Percentiles rank a stretch among this genome's conserved stretches.
Conservation (phyloP, 1,140 invertebrate species). For the Eumeta japonica region DNA sequence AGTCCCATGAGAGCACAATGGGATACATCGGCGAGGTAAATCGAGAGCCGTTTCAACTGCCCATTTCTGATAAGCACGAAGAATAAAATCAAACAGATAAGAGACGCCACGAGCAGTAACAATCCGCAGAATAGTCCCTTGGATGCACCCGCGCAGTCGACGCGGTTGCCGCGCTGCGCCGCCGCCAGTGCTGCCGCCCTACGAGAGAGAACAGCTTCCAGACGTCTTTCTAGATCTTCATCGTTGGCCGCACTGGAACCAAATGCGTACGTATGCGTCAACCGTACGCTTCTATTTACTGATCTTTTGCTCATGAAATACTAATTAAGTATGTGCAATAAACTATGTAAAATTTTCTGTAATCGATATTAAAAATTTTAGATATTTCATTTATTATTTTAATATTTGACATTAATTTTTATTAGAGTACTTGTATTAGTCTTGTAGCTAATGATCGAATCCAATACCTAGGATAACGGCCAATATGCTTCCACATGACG, state of each 20-base stretch:
- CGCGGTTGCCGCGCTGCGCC: slow-evolving; percentile 72
- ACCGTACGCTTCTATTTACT: slow-evolving; percentile 16
- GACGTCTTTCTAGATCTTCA: slow-evolving; percentile 79
- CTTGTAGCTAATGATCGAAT: too few relatives aligned
- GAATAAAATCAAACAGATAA: slow-evolving; percentile 92
- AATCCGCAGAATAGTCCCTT: slow-evolving; percentile 93
- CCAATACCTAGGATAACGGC: slow-evolving; percentile 76
- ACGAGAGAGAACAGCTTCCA: slow-evolving; percentile 80
- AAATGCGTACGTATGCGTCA: slow-evolving; percentile 37
- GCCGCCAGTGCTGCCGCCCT: slow-evolving; percentile 80
- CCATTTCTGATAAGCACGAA: slow-evolving; percentile 87
- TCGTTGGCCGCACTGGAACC: slow-evolving; percentile 70
- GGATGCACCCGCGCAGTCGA: slow-evolving; percentile 89
- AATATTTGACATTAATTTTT: too few relatives aligned
- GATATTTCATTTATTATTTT: too few relatives aligned
- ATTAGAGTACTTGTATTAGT: too few relatives aligned
- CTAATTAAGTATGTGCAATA: too few relatives aligned
- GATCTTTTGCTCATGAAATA: too few relatives aligned
- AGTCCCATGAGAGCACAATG: slow-evolving; percentile 85
- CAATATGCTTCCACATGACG: slow-evolving; percentile 96
- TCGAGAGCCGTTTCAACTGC: slow-evolving; percentile 76
- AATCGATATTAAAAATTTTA: too few relatives aligned
- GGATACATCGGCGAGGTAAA: slow-evolving; percentile 86
- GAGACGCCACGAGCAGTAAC: slow-evolving; percentile 82
- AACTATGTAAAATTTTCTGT: too few relatives aligned